These are phyloP conservation scores for Dione vanillae DNA, from an alignment of 2,888 invertebrate genomes.

Conservation along the genomic window DNA sequence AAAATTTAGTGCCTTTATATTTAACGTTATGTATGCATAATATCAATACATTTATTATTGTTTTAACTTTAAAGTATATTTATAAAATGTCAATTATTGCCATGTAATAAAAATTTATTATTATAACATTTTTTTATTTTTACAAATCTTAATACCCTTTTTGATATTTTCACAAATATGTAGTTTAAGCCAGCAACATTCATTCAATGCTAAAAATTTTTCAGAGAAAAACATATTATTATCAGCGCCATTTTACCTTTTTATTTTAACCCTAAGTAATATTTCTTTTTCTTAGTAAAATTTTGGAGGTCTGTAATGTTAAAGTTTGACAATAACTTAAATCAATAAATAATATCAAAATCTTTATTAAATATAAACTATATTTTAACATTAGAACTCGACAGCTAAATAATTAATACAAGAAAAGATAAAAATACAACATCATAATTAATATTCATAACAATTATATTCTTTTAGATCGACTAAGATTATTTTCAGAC, in stretches of 20 bases:
- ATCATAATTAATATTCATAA: not conserved
- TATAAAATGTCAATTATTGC: slow-evolving; percentile 72
- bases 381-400: not conserved
- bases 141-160: not conserved
- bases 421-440: not conserved
- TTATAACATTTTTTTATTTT: slow-evolving; percentile 33
- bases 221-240: not conserved
- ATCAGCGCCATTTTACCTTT: not conserved
- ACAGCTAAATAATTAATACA: slow-evolving; percentile 9
- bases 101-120: slow-evolving; percentile 53
- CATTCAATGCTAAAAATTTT: not conserved
- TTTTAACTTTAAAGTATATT: slow-evolving; percentile 50
- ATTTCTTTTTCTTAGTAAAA: not conserved
- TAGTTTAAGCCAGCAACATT: not conserved
- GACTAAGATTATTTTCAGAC: slow-evolving; percentile 64
- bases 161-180: not conserved
- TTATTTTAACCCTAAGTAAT: not conserved
- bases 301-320: no score
- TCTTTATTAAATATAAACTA: slow-evolving; percentile 5
- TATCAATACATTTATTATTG: slow-evolving; percentile 49
- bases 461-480: slow-evolving; percentile 71
- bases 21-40: slow-evolving; percentile 55
- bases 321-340: not conserved
- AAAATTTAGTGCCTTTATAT: slow-evolving; percentile 64
- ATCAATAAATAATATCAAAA: not conserved